These are phyloP conservation scores for Luehdorfia chinensis DNA, from an alignment of 1,140 invertebrate species.

Conservation along the genomic window DNA sequence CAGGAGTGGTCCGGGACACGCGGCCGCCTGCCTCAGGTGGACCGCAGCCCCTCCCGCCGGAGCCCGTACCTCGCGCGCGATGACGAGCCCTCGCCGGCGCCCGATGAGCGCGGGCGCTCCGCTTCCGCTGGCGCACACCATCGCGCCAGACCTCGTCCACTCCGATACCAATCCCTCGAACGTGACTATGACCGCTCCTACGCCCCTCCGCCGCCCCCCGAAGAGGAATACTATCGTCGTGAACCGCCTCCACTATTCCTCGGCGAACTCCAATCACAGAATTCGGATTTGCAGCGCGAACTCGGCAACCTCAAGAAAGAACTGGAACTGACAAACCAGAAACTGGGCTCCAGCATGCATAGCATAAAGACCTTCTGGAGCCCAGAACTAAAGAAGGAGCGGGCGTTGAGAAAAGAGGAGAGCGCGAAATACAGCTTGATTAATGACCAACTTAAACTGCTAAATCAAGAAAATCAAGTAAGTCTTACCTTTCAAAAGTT, in stretches of 20 bases:
- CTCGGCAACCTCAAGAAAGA: conserved; percentile 97
- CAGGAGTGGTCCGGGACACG: conserved; percentile 71
- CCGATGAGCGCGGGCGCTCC: conserved; percentile 75
- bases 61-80: conserved; percentile 83
- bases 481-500: no score
- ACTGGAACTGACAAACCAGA: conserved; percentile 97
- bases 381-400: conserved; percentile 98
- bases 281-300: conserved; percentile 96
- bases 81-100: conserved; percentile 86
- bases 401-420: conserved; percentile 97
- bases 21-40: conserved; percentile 84
- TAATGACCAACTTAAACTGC: conserved; percentile 97
- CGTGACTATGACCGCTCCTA: conserved; percentile 68
- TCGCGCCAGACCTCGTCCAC: conserved; percentile 52
- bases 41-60: conserved; percentile 87
- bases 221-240: conserved; percentile 64
- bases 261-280: conserved; percentile 95
- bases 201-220: conserved; percentile 63
- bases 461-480: conserved; percentile 98
- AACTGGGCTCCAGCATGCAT: conserved; percentile 98
- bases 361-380: conserved; percentile 99
- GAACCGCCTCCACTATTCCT: conserved; percentile 81
- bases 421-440: conserved; percentile 97
- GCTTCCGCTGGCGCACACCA: conserved; percentile 71
- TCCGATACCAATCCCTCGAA: conserved; percentile 66